Base-by-base conservation (phyloP, 23 tunicate genomes). In the Diplosoma virens region DNA sequence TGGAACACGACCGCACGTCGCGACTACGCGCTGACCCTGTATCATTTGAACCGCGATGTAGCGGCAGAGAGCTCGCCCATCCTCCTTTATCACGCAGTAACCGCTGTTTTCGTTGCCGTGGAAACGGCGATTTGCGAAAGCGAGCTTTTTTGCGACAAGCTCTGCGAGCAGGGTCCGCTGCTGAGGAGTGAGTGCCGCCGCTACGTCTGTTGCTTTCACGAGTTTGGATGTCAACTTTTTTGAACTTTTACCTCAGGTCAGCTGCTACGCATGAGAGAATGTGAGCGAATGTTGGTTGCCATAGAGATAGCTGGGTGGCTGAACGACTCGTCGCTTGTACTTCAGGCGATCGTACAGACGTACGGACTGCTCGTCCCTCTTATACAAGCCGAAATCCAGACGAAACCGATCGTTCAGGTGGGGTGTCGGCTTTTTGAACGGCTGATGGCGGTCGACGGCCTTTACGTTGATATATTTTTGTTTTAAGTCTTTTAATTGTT, bases 261-360 rank as follows among this genome's bases (percentile, higher is more conserved):
- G 70, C 66, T 85, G 5, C 28, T 64, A 1, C 79, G 97, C 23
- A 41, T 92, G 34, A 69, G 69, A 41, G 87, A 85, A 60, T 92
- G 97, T 59, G 92, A 92, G 60, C 79, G 82, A 21, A 80, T 85
- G 87, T 64, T 92, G 48, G 83, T 85, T 66, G 97, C 87, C 60
- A 92, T 92, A 81, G 97, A 92, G 41, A 84, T 92, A 18, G 86
- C 91, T 1, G 74, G 84, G 33, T 85, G 84, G 85, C 58, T 92
- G 59, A 80, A 80, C 56, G 97, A 92, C 30, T 24, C 86, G 16
- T 53, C 77, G 0, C 36, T 37, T 27, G 53, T 81, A n/a, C 82
- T 92, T 56, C 97, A 92, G 68, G 87, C 85, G 31, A 85, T 75
- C 4, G 65, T 82, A 17, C 90, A 92, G 76, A 80, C 83, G 0